Conservation (phyloP, 2,113 vertebrate species). For the Enhydra lutris region DNA sequence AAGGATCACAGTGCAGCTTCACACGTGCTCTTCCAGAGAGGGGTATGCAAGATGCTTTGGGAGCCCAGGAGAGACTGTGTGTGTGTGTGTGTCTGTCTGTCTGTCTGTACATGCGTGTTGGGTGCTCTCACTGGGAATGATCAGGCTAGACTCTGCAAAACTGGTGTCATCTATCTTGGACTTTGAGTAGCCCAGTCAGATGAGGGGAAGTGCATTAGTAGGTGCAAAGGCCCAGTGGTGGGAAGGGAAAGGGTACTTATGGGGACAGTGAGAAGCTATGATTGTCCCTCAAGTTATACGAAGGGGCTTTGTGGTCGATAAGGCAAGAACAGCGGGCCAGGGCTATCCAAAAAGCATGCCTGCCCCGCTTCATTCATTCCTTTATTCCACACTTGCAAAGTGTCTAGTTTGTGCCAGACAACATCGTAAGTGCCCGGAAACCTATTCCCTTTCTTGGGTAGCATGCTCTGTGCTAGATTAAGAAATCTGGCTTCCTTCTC, state of each 20-base stretch:
- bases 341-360: background rate
- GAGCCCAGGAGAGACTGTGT: background rate
- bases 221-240: background rate
- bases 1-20: background rate
- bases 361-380: background rate
- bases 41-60: background rate
- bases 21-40: background rate
- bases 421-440: background rate
- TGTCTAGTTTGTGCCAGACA: background rate
- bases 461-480: background rate
- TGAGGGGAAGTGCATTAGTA: background rate
- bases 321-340: background rate
- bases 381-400: background rate
- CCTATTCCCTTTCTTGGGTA: background rate
- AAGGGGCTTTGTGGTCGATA: background rate
- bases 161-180: background rate
- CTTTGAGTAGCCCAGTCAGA: background rate
- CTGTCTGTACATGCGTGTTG: accelerated
- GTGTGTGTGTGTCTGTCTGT: background rate
- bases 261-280: background rate
- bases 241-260: background rate
- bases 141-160: background rate
- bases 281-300: background rate
- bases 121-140: background rate
- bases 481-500: background rate